phyloP scores from a whole-genome alignment of 2,113 vertebrate genomes.

The Astatotilapia flaviijosephi region DNA sequence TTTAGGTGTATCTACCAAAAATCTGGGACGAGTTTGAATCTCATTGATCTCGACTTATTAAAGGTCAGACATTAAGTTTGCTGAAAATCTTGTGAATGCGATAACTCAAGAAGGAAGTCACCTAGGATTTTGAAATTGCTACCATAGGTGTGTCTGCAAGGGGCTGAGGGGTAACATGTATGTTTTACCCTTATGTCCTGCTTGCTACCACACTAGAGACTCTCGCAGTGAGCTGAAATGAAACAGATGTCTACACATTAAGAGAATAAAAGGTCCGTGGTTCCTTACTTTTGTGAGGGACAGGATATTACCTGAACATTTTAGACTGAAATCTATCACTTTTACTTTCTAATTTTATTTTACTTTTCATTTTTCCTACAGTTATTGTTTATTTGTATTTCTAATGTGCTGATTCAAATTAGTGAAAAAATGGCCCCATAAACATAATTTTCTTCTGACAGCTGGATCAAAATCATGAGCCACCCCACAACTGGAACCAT shows the following conservation, averaged over 20 bases:
- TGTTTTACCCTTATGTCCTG: background rate
- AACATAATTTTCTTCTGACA: background rate
- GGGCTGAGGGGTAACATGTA: background rate
- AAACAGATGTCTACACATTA: background rate
- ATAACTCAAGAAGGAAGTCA: background rate
- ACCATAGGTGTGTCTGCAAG: background rate
- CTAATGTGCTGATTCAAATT: background rate
- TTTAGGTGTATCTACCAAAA: background rate
- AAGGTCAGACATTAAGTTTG: background rate
- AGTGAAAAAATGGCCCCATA: background rate
- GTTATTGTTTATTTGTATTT: background rate
- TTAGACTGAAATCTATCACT: background rate
- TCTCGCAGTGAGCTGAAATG: background rate
- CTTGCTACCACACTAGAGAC: background rate
- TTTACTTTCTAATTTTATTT: background rate
- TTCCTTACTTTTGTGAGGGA: background rate
- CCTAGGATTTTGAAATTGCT: background rate
- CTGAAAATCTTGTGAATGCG: background rate
- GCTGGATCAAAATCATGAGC: background rate
- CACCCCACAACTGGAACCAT: slow-evolving; percentile 19
- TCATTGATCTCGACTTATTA: background rate
- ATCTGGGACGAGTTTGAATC: background rate
- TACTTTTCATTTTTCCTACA: too few species aligned
- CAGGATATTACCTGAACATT: background rate
- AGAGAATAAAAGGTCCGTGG: background rate